Base-by-base conservation (phyloP, 2,797 vertebrate genomes). In the Clangula hyemalis region DNA sequence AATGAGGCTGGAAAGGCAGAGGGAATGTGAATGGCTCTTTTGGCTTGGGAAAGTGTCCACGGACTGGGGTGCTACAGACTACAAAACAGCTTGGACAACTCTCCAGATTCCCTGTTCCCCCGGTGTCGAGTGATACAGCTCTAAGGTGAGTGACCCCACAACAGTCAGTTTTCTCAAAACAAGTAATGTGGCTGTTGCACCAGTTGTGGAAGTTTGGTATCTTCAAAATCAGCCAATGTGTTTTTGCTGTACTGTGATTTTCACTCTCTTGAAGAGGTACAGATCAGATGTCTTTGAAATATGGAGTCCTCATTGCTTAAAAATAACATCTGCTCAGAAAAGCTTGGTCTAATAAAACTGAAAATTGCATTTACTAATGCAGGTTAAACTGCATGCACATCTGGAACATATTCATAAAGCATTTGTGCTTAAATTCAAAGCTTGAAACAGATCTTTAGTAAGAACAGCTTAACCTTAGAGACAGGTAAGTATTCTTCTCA, bases 21-120 rank as follows among this genome's bases (percentile, higher is more conserved):
- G 96, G 68, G 93, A 36, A 94, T 79, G 97, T 97, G 97, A 92
- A 97, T 97, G 97, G 97, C 96, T 96, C 93, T 91, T 62, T 92
- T 74, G 91, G 89, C 76, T 34, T 32, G 60, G 87, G 78, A 79
- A 51, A 49, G 87, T 6, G 81, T 82, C 92, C 87, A 34, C 73
- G 41, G 94, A 75, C 83, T 54, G 66, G 34, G 70, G 56, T 69
- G 94, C 93, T 76, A 34, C 75, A 10, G 94, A 94, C 87, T 21
- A 19, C 90, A 11, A 9, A 83, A 57, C 89, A 75, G 92, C 92
- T 57, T 6, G 74, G 86, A 89, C 68, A 85, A 5, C 68, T 41
- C 79, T 49, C 25, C 22, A 39, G 87, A 95, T 34, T 79, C 88
- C 86, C 80, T 19, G 85, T 86, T 69, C 87, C 30, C 41, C 24